Evolutionary conservation across 2,888 invertebrate genomes (phyloP).

Genomic region (Scaptomyza polygonia): DNA sequence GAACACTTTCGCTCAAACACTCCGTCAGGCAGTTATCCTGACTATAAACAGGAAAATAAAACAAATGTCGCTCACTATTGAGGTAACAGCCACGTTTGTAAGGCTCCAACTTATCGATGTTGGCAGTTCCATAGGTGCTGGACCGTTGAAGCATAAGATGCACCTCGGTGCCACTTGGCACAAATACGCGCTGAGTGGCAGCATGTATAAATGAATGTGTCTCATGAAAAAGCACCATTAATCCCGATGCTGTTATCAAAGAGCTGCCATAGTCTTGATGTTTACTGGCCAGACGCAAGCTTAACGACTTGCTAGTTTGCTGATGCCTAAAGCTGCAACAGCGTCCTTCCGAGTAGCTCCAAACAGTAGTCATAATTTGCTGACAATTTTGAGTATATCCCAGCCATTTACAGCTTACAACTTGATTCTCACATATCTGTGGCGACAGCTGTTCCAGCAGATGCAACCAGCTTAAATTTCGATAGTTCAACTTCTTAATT

Average conservation of each 20-base stretch:
- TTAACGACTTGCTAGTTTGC: constrained; percentile 87
- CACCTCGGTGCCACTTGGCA: constrained; percentile 85
- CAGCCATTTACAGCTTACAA: constrained; percentile 87
- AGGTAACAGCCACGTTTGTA: constrained; percentile 86
- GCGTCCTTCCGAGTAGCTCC: constrained; percentile 84
- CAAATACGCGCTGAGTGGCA: constrained; percentile 86
- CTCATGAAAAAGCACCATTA: constrained; percentile 87
- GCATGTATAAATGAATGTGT: constrained; percentile 87
- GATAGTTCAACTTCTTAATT: not conserved
- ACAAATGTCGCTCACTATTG: constrained; percentile 84
- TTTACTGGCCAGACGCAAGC: constrained; percentile 85
- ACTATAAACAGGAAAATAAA: constrained; percentile 85
- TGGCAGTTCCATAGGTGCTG: constrained; percentile 86
- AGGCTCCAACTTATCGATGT: constrained; percentile 84
- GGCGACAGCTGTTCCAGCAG: constrained; percentile 84
- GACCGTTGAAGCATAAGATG: constrained; percentile 87
- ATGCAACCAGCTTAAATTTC: constrained; percentile 31
- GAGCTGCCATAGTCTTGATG: constrained; percentile 87
- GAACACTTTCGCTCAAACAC: constrained; percentile 85
- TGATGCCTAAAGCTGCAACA: constrained; percentile 88
- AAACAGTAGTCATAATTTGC: constrained; percentile 85
- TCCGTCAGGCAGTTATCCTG: constrained; percentile 88
- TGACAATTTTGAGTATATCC: constrained; percentile 85
- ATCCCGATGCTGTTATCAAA: constrained; percentile 86
- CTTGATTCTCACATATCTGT: constrained; percentile 85